A percentile compares a stretch with the other conserved stretches of the same genome.
phyloP scores from a whole-genome alignment of 2,797 vertebrate genomes.

The Urosaurus nigricauda region DNA sequence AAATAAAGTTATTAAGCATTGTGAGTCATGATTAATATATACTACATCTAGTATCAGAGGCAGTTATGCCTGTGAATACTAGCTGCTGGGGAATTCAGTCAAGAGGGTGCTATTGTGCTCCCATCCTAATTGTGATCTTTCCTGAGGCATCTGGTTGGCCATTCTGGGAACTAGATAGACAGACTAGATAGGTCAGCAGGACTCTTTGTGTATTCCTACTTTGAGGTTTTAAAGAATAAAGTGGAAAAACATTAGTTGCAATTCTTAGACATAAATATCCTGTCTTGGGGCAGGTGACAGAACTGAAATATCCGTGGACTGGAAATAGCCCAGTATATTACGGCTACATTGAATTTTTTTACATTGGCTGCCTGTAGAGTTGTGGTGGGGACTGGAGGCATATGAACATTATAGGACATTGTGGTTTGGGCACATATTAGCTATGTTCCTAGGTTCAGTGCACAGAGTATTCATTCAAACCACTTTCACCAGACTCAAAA shows the following conservation, averaged over 20 bases:
- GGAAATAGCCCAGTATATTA: not conserved
- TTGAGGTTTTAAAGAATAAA: constrained; percentile 5
- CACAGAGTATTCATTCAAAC: not conserved
- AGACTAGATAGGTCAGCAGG: not conserved
- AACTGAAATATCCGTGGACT: not conserved
- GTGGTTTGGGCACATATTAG: not conserved
- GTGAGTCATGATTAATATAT: no score
- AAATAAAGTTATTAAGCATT: no score
- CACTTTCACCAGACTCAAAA: not conserved
- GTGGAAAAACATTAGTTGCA: not conserved
- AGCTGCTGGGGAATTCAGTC: no score
- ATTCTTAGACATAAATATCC: not conserved
- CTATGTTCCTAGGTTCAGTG: not conserved
- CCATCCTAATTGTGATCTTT: not conserved
- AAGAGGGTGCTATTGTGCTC: not conserved
- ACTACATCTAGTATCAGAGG: no score
- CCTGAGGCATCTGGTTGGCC: no score
- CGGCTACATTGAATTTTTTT: not conserved
- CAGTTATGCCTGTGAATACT: no score
- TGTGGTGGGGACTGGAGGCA: not conserved
- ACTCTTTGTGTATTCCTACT: not conserved
- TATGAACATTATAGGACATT: not conserved
- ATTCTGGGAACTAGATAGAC: not conserved
- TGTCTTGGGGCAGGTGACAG: not conserved
- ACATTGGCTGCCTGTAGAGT: not conserved